phyloP scores from a whole-genome alignment of 2,888 invertebrate species.

The Epinotia ramella region DNA sequence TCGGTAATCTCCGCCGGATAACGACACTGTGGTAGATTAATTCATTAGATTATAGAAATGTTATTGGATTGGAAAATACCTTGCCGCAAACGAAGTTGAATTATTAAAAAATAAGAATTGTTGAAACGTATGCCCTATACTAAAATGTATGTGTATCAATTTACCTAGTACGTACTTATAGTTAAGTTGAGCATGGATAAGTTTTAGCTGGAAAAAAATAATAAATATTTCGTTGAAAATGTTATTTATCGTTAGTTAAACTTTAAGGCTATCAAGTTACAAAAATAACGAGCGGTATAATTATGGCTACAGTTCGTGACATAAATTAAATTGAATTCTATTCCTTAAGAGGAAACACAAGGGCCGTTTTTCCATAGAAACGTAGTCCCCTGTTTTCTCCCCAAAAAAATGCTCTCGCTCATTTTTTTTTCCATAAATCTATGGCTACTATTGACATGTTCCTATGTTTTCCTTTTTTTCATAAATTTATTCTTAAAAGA shows the following conservation, averaged over 20 bases:
- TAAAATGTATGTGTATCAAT: neutral
- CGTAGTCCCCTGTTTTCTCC: too few relatives aligned
- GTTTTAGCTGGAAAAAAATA: neutral
- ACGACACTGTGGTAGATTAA: slow-evolving; percentile 1
- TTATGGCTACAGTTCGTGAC: neutral
- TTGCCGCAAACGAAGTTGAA: neutral
- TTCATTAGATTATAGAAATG: slow-evolving; percentile 4
- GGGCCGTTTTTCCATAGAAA: too few relatives aligned
- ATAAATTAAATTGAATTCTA: neutral
- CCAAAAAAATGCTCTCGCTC: too few relatives aligned
- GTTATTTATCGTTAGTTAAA: neutral
- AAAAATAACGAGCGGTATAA: slow-evolving; percentile 2
- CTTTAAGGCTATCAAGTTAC: slow-evolving; percentile 2
- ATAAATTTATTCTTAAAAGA: too few relatives aligned
- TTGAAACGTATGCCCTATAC: neutral
- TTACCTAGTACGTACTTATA: too few relatives aligned
- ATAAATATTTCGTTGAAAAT: neutral
- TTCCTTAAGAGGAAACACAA: too few relatives aligned
- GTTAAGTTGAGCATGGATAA: neutral
- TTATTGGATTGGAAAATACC: slow-evolving; percentile 1
- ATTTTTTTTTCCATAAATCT: too few relatives aligned
- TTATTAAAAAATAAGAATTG: neutral
- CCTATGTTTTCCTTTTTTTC: too few relatives aligned
- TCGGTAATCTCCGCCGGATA: slow-evolving; percentile 3
- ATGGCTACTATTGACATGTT: too few relatives aligned